A percentile compares a stretch with the other conserved stretches of the same genome.
Evolutionary conservation across 2,797 vertebrate genomes (phyloP).

Genomic region (Chaunax sp.): DNA sequence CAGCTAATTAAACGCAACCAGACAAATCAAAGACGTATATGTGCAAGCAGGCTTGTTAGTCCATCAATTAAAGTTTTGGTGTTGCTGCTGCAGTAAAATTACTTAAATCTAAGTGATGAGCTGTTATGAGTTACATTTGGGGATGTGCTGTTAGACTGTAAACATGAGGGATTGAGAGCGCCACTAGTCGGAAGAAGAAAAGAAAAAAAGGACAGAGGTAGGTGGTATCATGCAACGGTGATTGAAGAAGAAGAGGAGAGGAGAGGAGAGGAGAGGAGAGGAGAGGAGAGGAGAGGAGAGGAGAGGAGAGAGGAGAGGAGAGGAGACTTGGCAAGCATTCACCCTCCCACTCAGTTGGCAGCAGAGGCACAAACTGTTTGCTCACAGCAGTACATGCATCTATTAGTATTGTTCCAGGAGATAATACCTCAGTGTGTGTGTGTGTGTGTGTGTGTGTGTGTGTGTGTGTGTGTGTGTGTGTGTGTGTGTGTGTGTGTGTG

Average conservation of each 20-base stretch:
- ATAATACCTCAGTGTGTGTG: conserved; percentile 71
- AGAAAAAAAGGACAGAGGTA: background rate
- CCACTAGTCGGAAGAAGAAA: background rate
- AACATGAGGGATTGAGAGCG: conserved; percentile 36
- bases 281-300: conserved; percentile 12
- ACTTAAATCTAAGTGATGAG: conserved; percentile 28
- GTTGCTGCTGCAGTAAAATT: conserved; percentile 13
- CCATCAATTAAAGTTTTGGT: conserved; percentile 42
- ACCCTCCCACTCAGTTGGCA: conserved; percentile 80
- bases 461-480: conserved; percentile 16
- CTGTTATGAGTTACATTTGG: background rate
- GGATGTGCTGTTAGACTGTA: conserved; percentile 11
- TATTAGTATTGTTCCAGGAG: conserved; percentile 82
- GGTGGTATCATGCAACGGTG: conserved; percentile 1
- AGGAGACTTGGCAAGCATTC: conserved; percentile 73
- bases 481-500: conserved; percentile 15
- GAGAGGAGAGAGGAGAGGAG: conserved; percentile 21
- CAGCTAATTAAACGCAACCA: conserved; percentile 54
- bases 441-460: conserved; percentile 8
- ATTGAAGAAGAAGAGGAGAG: background rate
- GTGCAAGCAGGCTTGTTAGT: conserved; percentile 38
- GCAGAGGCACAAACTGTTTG: conserved; percentile 71
- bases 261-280: conserved; percentile 8
- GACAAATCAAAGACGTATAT: conserved; percentile 50
- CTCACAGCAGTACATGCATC: conserved; percentile 80